Conservation (phyloP, 2,113 vertebrate species). For the Candoia aspera region DNA sequence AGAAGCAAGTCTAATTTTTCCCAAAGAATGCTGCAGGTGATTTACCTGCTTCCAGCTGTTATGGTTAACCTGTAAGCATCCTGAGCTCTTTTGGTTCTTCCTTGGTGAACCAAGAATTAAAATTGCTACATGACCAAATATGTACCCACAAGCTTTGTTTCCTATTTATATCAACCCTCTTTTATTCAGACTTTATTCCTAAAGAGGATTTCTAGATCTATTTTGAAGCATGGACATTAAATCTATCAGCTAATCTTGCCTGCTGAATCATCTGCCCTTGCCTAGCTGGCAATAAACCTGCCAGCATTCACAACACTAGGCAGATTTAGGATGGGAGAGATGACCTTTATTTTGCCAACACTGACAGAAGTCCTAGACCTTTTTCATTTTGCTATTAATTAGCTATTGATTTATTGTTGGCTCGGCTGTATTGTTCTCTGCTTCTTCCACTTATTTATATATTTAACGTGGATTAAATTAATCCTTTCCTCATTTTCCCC, state of each 20-base stretch:
- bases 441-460: conserved; percentile 1
- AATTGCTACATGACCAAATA: neutral
- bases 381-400: conserved; percentile 28
- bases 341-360: conserved; percentile 21
- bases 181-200: conserved; percentile 10
- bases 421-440: neutral
- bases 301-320: conserved; percentile 22
- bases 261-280: conserved; percentile 28
- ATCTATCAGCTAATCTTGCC: conserved; percentile 10
- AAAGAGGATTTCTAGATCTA: conserved; percentile 1
- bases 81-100: neutral
- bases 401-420: conserved; percentile 30
- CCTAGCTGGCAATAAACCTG: conserved; percentile 24
- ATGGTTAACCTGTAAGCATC: neutral
- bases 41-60: neutral
- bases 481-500: neutral
- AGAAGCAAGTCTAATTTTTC: conserved; percentile 3
- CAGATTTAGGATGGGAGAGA: conserved; percentile 3
- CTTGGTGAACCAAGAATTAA: conserved; percentile 1
- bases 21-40: neutral
- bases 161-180: neutral
- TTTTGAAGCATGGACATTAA: conserved; percentile 15
- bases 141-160: neutral
- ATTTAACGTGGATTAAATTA: neutral
- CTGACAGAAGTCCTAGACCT: neutral